Evolutionary conservation across 2,797 vertebrate genomes (phyloP).

Genomic region (Loris lydekkerianus): DNA sequence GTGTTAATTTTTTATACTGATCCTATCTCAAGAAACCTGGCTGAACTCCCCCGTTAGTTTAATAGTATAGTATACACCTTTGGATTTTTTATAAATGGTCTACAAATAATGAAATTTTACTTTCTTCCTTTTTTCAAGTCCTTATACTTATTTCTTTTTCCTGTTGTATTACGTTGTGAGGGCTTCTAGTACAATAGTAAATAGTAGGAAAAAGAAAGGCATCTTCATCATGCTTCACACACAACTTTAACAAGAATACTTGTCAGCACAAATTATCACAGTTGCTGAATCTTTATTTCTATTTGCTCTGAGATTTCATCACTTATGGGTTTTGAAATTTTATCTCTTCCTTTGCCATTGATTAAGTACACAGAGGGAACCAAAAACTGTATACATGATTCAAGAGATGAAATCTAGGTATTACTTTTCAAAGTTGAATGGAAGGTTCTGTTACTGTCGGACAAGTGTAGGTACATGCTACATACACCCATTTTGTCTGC

Average conservation of each 20-base stretch:
- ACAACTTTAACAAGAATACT: not conserved
- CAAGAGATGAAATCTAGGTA: too few relatives aligned
- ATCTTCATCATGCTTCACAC: not conserved
- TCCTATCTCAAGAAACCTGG: constrained; percentile 36
- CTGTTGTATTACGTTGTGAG: not conserved
- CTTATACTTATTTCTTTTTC: not conserved
- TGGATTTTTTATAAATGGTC: constrained; percentile 46
- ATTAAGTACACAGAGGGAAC: not conserved
- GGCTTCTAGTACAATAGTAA: not conserved
- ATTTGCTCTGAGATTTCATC: constrained; percentile 18
- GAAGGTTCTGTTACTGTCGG: too few relatives aligned
- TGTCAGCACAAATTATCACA: not conserved
- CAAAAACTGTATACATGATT: too few relatives aligned
- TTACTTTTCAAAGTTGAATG: too few relatives aligned
- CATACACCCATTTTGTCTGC: too few relatives aligned
- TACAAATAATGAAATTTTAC: constrained; percentile 28
- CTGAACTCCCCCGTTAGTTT: constrained; percentile 16
- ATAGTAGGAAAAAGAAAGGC: not conserved
- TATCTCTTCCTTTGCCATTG: not conserved
- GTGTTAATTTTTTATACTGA: not conserved
- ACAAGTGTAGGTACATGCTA: too few relatives aligned
- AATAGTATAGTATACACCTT: not conserved
- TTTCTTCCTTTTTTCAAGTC: not conserved
- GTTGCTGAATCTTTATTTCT: not conserved
- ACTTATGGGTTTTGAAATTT: not conserved